A percentile compares a stretch with the other conserved stretches of the same genome.
These are phyloP conservation scores for Drosophila subpulchrella DNA, from an alignment of 1,140 invertebrate species.

Conservation along the genomic window DNA sequence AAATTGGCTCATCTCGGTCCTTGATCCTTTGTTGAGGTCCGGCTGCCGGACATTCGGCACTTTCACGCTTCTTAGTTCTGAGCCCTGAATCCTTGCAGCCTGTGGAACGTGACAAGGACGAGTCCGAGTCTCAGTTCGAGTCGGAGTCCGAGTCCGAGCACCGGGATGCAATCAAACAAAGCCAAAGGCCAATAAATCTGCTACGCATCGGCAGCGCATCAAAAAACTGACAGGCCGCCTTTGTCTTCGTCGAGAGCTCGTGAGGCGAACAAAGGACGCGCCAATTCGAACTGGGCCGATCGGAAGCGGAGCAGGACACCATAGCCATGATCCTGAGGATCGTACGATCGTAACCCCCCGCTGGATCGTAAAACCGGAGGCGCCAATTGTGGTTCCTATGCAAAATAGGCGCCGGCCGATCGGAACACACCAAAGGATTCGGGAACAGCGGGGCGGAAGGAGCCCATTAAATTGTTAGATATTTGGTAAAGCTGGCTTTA, in stretches of 20 bases:
- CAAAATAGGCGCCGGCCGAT: slow-evolving; percentile 21
- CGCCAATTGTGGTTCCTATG: slow-evolving; percentile 50
- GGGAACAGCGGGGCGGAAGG: slow-evolving; percentile 15
- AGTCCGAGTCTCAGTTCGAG: slow-evolving; percentile 39
- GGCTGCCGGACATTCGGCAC: slow-evolving; percentile 56
- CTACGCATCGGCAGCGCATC: slow-evolving; percentile 64
- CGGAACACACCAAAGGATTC: slow-evolving; percentile 15
- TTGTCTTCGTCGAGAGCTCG: slow-evolving; percentile 53
- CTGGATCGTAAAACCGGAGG: slow-evolving; percentile 56
- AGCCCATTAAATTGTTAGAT: neutral
- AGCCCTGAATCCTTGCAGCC: slow-evolving; percentile 22
- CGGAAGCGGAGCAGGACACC: neutral
- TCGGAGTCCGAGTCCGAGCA: slow-evolving; percentile 15
- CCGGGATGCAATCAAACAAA: slow-evolving; percentile 39
- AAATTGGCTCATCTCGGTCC: slow-evolving; percentile 68
- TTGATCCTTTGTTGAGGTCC: slow-evolving; percentile 61
- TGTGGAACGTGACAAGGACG: slow-evolving; percentile 59
- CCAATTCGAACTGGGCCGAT: slow-evolving; percentile 22
- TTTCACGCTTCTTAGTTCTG: slow-evolving; percentile 66
- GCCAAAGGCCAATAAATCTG: slow-evolving; percentile 76
- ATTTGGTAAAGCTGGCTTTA: neutral
- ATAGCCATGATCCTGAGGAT: neutral
- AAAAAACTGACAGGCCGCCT: slow-evolving; percentile 53
- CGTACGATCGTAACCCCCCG: neutral
- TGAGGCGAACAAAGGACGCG: slow-evolving; percentile 26